These are phyloP conservation scores for Cochlearius cochlearius DNA, from an alignment of 2,113 vertebrate species.

Conservation along the genomic window DNA sequence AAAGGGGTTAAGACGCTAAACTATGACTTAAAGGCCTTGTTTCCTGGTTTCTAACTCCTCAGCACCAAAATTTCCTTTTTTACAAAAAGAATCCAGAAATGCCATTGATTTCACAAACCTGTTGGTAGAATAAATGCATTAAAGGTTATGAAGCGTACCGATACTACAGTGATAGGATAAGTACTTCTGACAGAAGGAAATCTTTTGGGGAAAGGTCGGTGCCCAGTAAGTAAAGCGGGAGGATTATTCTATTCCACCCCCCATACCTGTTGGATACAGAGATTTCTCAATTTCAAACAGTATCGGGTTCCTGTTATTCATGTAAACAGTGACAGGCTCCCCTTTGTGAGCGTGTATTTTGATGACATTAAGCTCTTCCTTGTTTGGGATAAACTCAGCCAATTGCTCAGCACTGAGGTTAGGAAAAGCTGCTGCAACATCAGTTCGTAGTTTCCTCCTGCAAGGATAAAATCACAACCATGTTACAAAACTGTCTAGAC, in stretches of 20 bases:
- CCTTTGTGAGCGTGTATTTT: constrained; percentile 90
- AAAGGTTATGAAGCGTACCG: background rate
- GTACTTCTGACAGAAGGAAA: background rate
- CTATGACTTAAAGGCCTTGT: background rate
- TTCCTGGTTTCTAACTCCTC: background rate
- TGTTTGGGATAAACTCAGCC: constrained; percentile 86
- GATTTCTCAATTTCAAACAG: constrained; percentile 90
- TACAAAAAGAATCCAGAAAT: background rate
- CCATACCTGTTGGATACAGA: constrained; percentile 90
- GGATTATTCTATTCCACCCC: background rate
- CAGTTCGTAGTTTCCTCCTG: constrained; percentile 86
- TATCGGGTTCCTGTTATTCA: constrained; percentile 84
- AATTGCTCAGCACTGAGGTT: constrained; percentile 78
- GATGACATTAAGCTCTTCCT: constrained; percentile 89
- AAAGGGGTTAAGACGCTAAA: background rate
- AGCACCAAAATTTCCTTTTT: background rate
- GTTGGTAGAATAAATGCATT: background rate
- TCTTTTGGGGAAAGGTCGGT: background rate
- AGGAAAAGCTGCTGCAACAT: constrained; percentile 82
- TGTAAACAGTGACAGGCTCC: constrained; percentile 84
- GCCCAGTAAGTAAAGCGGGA: background rate
- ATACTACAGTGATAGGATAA: background rate
- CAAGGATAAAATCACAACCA: background rate
- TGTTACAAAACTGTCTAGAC: background rate
- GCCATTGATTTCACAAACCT: background rate